Conservation (phyloP, 2,888 invertebrate genomes). For the Amaurobius ferox region DNA sequence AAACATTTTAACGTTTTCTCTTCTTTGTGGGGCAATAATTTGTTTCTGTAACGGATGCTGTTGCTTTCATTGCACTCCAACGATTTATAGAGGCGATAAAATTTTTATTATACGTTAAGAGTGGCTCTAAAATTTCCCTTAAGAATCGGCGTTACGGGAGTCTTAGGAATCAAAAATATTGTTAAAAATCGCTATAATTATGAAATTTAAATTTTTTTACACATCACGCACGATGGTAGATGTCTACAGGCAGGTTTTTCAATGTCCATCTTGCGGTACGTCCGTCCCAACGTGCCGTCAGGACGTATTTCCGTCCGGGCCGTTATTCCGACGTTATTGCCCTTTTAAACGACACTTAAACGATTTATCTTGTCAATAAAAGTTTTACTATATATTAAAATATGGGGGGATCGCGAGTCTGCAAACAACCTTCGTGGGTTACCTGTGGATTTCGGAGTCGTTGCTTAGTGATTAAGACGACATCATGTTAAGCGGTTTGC, state of each 20-base stretch:
- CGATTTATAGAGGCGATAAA: slow-evolving; percentile 68
- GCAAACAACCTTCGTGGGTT: slow-evolving; percentile 52
- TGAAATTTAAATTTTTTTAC: not conserved
- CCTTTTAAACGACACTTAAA: slow-evolving; percentile 71
- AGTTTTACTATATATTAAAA: slow-evolving; percentile 72
- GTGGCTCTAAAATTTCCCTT: slow-evolving; percentile 62
- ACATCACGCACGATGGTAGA: not conserved
- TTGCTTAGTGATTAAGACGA: slow-evolving; percentile 37
- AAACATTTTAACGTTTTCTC: slow-evolving; percentile 66
- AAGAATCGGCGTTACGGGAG: slow-evolving; percentile 33
- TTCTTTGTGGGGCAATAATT: slow-evolving; percentile 63
- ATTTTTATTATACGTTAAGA: slow-evolving; percentile 67
- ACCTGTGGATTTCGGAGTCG: slow-evolving; percentile 51
- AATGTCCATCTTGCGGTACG: not conserved
- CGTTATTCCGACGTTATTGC: slow-evolving; percentile 67
- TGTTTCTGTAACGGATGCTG: slow-evolving; percentile 65
- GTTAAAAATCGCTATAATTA: not conserved
- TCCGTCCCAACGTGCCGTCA: not conserved
- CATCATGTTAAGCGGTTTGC: slow-evolving; percentile 17
- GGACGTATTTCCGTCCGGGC: slow-evolving; percentile 49
- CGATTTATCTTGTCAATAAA: slow-evolving; percentile 72
- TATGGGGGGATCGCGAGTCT: slow-evolving; percentile 45
- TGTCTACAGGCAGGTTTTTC: not conserved
- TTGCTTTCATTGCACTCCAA: slow-evolving; percentile 70
- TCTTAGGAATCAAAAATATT: not conserved